A percentile compares a stretch with the other conserved stretches of the same genome.
phyloP scores from a whole-genome alignment of 2,113 vertebrate genomes.

The Podiceps cristatus region DNA sequence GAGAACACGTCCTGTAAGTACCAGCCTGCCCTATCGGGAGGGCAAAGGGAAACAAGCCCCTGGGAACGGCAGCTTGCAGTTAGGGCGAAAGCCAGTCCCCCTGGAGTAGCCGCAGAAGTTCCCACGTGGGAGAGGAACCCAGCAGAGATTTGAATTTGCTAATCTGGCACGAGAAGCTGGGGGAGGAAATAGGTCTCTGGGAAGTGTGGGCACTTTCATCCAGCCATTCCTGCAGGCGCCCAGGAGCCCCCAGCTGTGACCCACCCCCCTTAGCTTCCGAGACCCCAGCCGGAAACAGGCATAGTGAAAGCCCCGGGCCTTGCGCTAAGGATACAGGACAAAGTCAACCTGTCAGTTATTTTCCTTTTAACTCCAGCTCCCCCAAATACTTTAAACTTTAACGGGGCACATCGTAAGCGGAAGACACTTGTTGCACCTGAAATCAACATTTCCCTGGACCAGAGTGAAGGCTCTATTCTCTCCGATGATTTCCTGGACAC shows the following conservation, averaged over 20 bases:
- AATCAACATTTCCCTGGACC: slow-evolving; percentile 97
- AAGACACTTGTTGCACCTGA: slow-evolving; percentile 93
- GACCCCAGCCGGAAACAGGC: accelerated
- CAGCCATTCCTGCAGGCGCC: neutral
- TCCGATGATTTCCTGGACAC: slow-evolving; percentile 96
- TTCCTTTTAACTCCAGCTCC: slow-evolving; percentile 77
- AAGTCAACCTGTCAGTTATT: neutral
- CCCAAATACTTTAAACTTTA: slow-evolving; percentile 84
- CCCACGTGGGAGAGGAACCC: neutral
- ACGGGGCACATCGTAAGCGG: slow-evolving; percentile 82
- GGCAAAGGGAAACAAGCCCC: neutral
- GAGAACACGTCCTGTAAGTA: slow-evolving; percentile 86
- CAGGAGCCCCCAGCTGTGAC: neutral
- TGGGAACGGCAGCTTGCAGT: neutral
- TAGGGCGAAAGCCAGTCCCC: neutral
- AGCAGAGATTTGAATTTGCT: neutral
- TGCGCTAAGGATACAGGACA: neutral
- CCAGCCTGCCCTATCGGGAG: neutral
- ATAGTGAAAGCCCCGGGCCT: neutral
- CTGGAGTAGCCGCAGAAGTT: neutral
- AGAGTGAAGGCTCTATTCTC: slow-evolving; percentile 93
- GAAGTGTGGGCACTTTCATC: neutral
- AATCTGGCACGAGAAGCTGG: neutral
- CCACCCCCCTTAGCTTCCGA: neutral
- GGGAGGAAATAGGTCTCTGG: neutral